Evolutionary conservation across 2,888 invertebrate genomes (phyloP), one percentile per base, ranked within the genome.

Genomic region (Phalangium opilio): DNA sequence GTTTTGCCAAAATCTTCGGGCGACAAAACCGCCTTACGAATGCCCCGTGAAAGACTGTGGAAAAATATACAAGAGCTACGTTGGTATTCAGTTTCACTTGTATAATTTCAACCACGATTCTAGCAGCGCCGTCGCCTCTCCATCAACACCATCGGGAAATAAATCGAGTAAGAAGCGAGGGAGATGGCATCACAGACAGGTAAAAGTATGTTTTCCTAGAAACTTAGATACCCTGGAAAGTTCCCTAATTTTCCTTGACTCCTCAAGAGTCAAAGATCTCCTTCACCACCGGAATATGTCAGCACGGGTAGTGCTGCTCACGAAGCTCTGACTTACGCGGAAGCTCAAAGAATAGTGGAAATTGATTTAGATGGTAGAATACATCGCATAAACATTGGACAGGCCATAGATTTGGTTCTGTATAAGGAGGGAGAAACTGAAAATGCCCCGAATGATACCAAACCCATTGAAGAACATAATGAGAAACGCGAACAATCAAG

Each of bases 41-140:
- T 90, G 89, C 62, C 89, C 89, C 8, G 73, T 85, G 45, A 78
- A 79, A 58, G 80, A 81, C 61, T 89, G 89, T 69, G 81, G 80
- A 56, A 81, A 82, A 64, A 78, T 80, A 18, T 89, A 87, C 67
- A 85, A 85, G 68, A 84, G 84, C 52, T 77, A 83, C 54, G 80
- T 80, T 59, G 87, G 87, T 1, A 73, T 89, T 57, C 84, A 85
- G 62, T 84, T 83, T 64, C 87, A 89, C 64, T 68, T 87, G 58
- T 79, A 80, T 55, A 82, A 83, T 64, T 83, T 78, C 66, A 84
- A 87, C 64, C 85, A 87, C 64, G 81, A 82, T 60, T 27, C 27
- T 7, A 27, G 27, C 8, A 81, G 81, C 44, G 51, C 53, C n/a
- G 54, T 54, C 62, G 79, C 80, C 14, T 53, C 52, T 32, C 54